phyloP scores from a whole-genome alignment of 2,888 invertebrate species.

The Dasysyrphus albostriatus region DNA sequence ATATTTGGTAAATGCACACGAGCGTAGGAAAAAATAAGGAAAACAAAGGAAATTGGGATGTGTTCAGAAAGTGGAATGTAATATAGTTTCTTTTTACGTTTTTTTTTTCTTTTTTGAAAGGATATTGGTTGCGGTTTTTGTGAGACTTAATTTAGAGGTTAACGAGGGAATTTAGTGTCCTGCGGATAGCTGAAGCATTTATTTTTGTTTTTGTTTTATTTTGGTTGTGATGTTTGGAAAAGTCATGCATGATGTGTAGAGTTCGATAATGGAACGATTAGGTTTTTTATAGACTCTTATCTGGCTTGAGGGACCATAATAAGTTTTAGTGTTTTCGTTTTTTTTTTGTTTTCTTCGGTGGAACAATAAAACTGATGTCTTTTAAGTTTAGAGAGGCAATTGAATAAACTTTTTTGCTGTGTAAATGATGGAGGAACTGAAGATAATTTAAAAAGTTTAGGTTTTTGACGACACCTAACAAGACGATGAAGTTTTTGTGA shows the following conservation, averaged over 20 bases:
- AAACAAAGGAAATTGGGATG: slow-evolving; percentile 19
- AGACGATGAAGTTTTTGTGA: no score
- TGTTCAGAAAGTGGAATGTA: slow-evolving; percentile 50
- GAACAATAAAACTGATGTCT: background rate
- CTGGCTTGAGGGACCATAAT: slow-evolving; percentile 1
- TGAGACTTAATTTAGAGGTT: slow-evolving; percentile 37
- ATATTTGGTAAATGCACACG: slow-evolving; percentile 47
- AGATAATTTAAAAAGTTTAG: no score
- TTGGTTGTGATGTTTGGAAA: background rate
- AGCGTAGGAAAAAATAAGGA: slow-evolving; percentile 23
- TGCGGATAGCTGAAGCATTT: slow-evolving; percentile 5
- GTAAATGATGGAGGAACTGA: no score
- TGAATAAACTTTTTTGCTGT: no score
- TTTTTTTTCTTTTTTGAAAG: slow-evolving; percentile 28
- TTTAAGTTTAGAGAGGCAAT: no score
- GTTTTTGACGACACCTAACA: no score
- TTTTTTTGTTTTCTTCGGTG: background rate
- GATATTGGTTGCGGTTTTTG: slow-evolving; percentile 51
- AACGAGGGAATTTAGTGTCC: slow-evolving; percentile 11
- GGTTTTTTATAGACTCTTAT: background rate
- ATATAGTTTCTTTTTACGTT: slow-evolving; percentile 4
- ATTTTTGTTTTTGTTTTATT: background rate
- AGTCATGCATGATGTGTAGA: background rate
- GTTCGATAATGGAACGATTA: slow-evolving; percentile 14
- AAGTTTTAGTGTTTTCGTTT: background rate